Evolutionary conservation across 1,140 invertebrate species (phyloP), one percentile per base, ranked within the genome.

Genomic region (Drosophila kohkoa): DNA sequence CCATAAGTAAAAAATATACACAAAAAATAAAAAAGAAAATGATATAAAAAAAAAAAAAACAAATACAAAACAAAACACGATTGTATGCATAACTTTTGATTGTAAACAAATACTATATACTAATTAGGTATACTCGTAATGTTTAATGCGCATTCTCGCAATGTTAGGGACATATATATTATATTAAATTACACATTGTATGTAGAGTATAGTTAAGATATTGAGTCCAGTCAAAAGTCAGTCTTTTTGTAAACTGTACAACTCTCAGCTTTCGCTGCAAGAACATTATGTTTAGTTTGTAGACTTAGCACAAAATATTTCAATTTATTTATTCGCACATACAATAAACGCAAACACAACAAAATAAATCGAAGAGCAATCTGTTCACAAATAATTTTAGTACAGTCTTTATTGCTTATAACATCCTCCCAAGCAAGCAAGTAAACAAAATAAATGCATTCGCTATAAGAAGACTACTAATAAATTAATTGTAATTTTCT

Each of bases 291-390:
- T 73, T 45, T 72, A 54, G 57, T 43, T 62, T 41, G 58, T 80
- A 80, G 77, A 76, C 59, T 79, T 75, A 79, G 46, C 35, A 65
- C 67, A 45, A 69, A 69, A 11, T 45, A 57, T 58, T 54, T 55
- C 70, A 75, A 57, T 54, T 71, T 71, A 80, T 81, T 80, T 80
- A 80, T 80, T 80, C 76, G 64, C 52, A 79, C 62, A 58, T 57
- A 48, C 59, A 54, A 46, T 55, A 38, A 38, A 38, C 35, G 35
- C 35, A 38, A 38, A 10, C 35, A 38, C 30, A 6, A 32, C 32
- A 32, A 32, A 32, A 32, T 32, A 32, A 32, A 32, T 25, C 20
- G 52, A 41, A 68, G 7, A 25, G 13, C 5, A 2, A 32, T 30
- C n/a, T 32, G 35, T 41, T 16, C n/a, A 52, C 15, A 35, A 35